These are phyloP conservation scores for Coelopa frigida DNA, from an alignment of 1,140 invertebrate species.

Conservation along the genomic window DNA sequence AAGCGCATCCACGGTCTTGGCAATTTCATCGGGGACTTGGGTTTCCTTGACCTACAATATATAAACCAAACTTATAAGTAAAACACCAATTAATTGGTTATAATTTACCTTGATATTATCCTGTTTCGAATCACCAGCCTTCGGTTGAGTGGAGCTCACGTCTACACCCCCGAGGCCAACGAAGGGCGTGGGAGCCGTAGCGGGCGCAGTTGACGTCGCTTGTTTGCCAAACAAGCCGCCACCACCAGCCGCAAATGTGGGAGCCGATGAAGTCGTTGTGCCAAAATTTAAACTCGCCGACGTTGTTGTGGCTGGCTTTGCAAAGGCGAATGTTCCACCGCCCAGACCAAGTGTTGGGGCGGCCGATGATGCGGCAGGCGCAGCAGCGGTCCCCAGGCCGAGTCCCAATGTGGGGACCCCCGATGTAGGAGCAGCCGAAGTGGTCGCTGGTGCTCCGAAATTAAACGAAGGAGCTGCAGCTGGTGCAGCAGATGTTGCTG, in stretches of 20 bases:
- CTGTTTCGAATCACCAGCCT: conserved; percentile 51
- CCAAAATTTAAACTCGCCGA: conserved; percentile 36
- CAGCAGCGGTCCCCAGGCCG: conserved; percentile 14
- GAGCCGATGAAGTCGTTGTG: conserved; percentile 27
- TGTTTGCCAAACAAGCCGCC: conserved; percentile 42
- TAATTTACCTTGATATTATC: conserved; percentile 47
- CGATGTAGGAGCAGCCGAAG: conserved; percentile 11
- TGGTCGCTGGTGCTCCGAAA: conserved; percentile 16
- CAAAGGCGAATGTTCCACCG: conserved; percentile 23
- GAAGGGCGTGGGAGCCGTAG: conserved; percentile 27
- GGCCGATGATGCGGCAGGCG: conserved; percentile 12
- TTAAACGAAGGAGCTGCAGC: conserved; percentile 11
- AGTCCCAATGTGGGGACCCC: conserved; percentile 16
- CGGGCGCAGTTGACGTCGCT: conserved; percentile 16
- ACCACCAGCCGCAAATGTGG: conserved; percentile 15
- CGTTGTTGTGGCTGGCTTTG: conserved; percentile 20
- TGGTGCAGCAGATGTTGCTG: conserved; percentile 11
- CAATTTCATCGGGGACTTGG: conserved; percentile 65
- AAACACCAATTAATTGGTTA: neutral
- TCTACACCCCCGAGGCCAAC: conserved; percentile 59
- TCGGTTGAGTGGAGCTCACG: conserved; percentile 50
- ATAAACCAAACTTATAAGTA: neutral
- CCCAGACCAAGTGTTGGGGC: conserved; percentile 9
- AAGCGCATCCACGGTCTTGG: conserved; percentile 50
- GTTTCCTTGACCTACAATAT: conserved; percentile 55